phyloP scores from a whole-genome alignment of 2,797 vertebrate species.

The Loriculus beryllinus region DNA sequence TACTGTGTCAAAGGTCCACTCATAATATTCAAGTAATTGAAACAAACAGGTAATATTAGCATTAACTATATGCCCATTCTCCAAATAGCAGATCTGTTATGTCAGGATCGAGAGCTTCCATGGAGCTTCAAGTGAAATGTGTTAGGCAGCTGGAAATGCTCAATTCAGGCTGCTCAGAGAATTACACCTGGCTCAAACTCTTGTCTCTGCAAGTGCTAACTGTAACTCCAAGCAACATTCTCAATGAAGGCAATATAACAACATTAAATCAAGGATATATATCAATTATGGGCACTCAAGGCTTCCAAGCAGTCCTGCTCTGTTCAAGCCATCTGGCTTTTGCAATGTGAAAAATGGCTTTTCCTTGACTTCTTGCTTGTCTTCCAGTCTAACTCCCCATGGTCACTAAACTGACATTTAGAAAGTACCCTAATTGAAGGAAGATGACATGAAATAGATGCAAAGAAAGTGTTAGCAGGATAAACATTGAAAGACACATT shows the following conservation, averaged over 20 bases:
- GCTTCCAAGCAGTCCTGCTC: not conserved
- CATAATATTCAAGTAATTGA: not conserved
- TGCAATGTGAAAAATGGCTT: not conserved
- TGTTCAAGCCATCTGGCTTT: not conserved
- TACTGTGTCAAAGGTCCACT: not conserved
- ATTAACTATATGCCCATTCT: not conserved
- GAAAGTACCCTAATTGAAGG: not conserved
- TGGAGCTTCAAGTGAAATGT: not conserved
- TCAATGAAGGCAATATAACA: not conserved
- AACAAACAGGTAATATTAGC: not conserved
- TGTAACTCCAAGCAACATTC: not conserved
- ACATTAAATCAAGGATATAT: accelerated
- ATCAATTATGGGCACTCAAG: not conserved
- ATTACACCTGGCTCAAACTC: not conserved
- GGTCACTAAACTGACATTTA: not conserved
- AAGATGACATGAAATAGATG: not conserved
- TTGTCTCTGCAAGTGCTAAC: not conserved
- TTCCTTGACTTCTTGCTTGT: not conserved
- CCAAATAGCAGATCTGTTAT: accelerated
- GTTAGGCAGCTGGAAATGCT: not conserved
- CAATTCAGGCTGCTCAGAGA: not conserved
- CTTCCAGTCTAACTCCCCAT: not conserved
- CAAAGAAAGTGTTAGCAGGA: not conserved
- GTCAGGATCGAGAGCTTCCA: not conserved
- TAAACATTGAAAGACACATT: not conserved